A percentile compares a stretch with the other conserved stretches of the same genome.
Conservation (phyloP, 2,888 invertebrate species). For the Neoaliturus tenellus region DNA sequence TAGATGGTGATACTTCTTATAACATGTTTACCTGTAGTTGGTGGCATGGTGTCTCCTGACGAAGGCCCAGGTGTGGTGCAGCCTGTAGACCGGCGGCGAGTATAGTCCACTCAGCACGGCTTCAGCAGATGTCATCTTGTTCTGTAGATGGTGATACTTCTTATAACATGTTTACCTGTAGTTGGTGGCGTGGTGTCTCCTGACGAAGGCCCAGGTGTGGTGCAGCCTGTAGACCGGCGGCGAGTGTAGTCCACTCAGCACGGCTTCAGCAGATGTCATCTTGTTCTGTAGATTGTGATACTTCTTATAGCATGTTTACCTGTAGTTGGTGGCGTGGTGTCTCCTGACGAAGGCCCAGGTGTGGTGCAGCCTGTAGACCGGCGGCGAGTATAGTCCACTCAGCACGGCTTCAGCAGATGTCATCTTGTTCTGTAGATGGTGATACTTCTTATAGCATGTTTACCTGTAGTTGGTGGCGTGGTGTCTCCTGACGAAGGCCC, state of each 20-base stretch:
- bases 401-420: conserved; percentile 71
- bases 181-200: conserved; percentile 74
- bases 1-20: too few relatives aligned
- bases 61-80: conserved; percentile 74
- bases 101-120: conserved; percentile 74
- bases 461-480: conserved; percentile 75
- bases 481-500: conserved; percentile 74
- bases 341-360: conserved; percentile 75
- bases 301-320: too few relatives aligned
- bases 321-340: conserved; percentile 75
- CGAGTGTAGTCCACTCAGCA: conserved; percentile 74
- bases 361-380: conserved; percentile 73
- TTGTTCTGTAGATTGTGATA: too few relatives aligned
- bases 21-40: conserved; percentile 74
- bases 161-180: conserved; percentile 74
- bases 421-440: too few relatives aligned
- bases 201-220: conserved; percentile 74
- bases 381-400: conserved; percentile 74
- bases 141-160: too few relatives aligned
- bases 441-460: too few relatives aligned
- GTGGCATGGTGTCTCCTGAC: conserved; percentile 74
- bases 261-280: too few relatives aligned
- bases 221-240: conserved; percentile 74
- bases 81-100: conserved; percentile 74
- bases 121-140: too few relatives aligned